A percentile compares a stretch with the other conserved stretches of the same genome.
Evolutionary conservation across 2,797 vertebrate species (phyloP).

Genomic region (Xyrichtys novacula): DNA sequence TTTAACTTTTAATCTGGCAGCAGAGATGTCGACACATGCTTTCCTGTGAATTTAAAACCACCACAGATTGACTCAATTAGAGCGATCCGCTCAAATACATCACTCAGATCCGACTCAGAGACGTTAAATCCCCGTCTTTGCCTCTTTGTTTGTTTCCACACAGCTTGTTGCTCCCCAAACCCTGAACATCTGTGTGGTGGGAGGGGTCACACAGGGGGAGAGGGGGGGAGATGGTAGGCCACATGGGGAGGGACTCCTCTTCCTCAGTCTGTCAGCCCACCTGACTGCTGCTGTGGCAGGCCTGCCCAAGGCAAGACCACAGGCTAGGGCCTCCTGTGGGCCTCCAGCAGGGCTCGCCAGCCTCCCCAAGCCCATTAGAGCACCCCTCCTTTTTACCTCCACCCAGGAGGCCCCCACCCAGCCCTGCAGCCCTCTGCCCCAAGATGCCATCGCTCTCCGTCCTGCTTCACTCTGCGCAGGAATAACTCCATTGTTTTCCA

Average conservation of each 20-base stretch:
- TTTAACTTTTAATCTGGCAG: conserved; percentile 57
- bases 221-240: conserved; percentile 61
- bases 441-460: conserved; percentile 82
- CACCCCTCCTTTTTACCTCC: conserved; percentile 71
- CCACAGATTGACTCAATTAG: conserved; percentile 33
- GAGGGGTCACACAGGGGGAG: conserved; percentile 20
- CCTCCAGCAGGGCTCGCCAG: conserved; percentile 87
- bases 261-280: conserved; percentile 85
- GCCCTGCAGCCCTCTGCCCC: conserved; percentile 79
- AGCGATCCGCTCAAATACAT: conserved; percentile 23
- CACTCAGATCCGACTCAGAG: conserved; percentile 30
- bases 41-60: conserved; percentile 23
- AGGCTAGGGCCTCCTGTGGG: conserved; percentile 89
- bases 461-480: conserved; percentile 63
- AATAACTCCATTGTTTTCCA: conserved; percentile 81
- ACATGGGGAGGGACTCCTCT: conserved; percentile 76
- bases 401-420: conserved; percentile 69
- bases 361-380: conserved; percentile 89
- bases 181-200: conserved; percentile 75
- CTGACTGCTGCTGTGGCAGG: conserved; percentile 85
- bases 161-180: conserved; percentile 77
- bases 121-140: conserved; percentile 58
- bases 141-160: conserved; percentile 69
- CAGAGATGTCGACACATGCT: conserved; percentile 25
- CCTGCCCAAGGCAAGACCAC: conserved; percentile 91